A percentile compares a stretch with the other conserved stretches of the same genome.
Evolutionary conservation across 2,888 invertebrate genomes (phyloP).

Genomic region (Aethes cnicana): DNA sequence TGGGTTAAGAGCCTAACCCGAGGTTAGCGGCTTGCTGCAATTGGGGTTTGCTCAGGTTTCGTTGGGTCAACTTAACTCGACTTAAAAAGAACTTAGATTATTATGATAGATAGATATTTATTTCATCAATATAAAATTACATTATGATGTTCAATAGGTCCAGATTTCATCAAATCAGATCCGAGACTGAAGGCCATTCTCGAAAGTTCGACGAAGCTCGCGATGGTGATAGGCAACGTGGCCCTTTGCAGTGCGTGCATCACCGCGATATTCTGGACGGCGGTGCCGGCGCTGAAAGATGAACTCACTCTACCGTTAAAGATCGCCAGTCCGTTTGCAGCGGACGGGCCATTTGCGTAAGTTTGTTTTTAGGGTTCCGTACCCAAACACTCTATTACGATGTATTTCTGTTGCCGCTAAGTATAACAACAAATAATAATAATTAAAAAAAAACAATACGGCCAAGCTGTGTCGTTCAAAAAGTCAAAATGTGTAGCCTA

Average conservation of each 20-base stretch:
- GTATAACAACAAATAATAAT: no score
- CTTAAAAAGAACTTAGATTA: no score
- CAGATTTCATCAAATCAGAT: conserved; percentile 29
- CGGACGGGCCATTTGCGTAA: conserved; percentile 23
- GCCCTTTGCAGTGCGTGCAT: conserved; percentile 18
- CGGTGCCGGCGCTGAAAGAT: conserved; percentile 27
- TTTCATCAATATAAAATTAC: neutral
- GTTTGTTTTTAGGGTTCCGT: neutral
- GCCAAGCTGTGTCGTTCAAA: no score
- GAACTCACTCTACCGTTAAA: conserved; percentile 30
- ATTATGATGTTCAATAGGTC: conserved; percentile 18
- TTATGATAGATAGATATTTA: no score
- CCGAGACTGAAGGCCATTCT: conserved; percentile 19
- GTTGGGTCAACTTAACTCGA: no score
- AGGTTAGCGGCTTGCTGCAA: no score
- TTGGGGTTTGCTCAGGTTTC: no score
- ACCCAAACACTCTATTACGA: no score
- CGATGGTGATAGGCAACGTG: conserved; percentile 6
- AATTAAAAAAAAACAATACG: no score
- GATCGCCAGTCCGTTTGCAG: conserved; percentile 31
- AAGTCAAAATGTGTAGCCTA: no score
- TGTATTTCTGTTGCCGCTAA: no score
- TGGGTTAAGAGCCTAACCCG: no score
- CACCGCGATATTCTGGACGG: conserved; percentile 32
- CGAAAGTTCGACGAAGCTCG: neutral